Evolutionary conservation across 1,140 invertebrate genomes (phyloP), one percentile per base, ranked within the genome.

Genomic region (Notospermus geniculatus): DNA sequence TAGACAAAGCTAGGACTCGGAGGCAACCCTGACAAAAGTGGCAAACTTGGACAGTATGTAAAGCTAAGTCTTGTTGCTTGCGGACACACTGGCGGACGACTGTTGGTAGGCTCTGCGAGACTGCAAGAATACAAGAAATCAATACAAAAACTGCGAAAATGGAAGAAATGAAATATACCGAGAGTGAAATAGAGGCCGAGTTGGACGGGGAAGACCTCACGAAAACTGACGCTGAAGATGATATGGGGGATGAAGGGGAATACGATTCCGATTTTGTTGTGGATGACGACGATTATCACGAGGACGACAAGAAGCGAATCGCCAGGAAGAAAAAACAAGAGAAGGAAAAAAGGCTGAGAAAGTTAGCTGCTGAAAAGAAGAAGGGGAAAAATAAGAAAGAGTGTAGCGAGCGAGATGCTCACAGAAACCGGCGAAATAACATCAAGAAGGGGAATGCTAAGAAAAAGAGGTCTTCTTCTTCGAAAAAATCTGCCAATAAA

Each of bases 361-460:
- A 50, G n/a, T 9, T 50, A n/a, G 46, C 25, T 7, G 46, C 46
- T 19, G 46, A 50, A 50, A 50, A 50, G 5, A 50, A 50, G 25
- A 50, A 50, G n/a, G 46, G 46, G n/a, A 50, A 50, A 50, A 50
- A 50, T n/a, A 50, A 50, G n/a, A 50, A 50, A 9, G 5, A 5
- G n/a, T 4, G 4, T 7, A 50, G n/a, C 5, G 25, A 50, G 4
- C 46, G 46, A 7, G n/a, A 7, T 7, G 46, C 46, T 7, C 46
- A n/a, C n/a, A 50, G 46, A n/a, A n/a, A 50, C n/a, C 46, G 46
- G n/a, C 46, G 46, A 50, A 50, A 50, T 50, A 50, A 50, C 4
- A 5, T 50, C 4, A 50, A 50, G n/a, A n/a, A 15, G 4, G 32
- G n/a, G 9, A n/a, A 50, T n/a, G n/a, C 4, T 5, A 50, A 50